phyloP scores from a whole-genome alignment of 2,888 invertebrate genomes.

The Empis stercorea region DNA sequence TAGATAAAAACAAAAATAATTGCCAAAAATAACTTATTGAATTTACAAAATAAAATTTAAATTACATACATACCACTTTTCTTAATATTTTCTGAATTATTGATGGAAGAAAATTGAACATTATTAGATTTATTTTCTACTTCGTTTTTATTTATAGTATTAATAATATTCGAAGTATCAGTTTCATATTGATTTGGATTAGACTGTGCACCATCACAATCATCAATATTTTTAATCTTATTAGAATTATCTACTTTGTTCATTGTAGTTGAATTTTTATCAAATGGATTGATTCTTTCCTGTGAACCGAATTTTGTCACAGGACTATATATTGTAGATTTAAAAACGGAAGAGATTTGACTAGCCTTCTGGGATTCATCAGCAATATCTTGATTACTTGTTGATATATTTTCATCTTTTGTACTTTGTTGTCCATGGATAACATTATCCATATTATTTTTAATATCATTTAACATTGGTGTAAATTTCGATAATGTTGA shows the following conservation, averaged over 20 bases:
- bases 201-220: too few species aligned
- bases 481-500: slow-evolving; percentile 21
- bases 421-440: slow-evolving; percentile 10
- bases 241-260: background rate
- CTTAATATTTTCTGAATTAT: background rate
- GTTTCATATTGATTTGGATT: too few species aligned
- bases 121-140: too few species aligned
- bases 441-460: slow-evolving; percentile 17
- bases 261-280: slow-evolving; percentile 22
- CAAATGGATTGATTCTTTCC: slow-evolving; percentile 35
- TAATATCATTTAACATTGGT: slow-evolving; percentile 31
- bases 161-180: too few species aligned
- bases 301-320: slow-evolving; percentile 34
- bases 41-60: too few species aligned
- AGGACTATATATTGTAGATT: slow-evolving; percentile 27
- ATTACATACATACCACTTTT: too few species aligned
- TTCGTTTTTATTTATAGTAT: too few species aligned
- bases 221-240: too few species aligned
- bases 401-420: slow-evolving; percentile 3
- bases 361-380: too few species aligned
- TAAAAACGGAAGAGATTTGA: slow-evolving; percentile 30
- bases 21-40: too few species aligned
- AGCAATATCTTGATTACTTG: slow-evolving; percentile 5
- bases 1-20: background rate
- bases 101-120: background rate